These are phyloP conservation scores for Cephalotes varians DNA, from an alignment of 2,888 invertebrate genomes.

Conservation along the genomic window DNA sequence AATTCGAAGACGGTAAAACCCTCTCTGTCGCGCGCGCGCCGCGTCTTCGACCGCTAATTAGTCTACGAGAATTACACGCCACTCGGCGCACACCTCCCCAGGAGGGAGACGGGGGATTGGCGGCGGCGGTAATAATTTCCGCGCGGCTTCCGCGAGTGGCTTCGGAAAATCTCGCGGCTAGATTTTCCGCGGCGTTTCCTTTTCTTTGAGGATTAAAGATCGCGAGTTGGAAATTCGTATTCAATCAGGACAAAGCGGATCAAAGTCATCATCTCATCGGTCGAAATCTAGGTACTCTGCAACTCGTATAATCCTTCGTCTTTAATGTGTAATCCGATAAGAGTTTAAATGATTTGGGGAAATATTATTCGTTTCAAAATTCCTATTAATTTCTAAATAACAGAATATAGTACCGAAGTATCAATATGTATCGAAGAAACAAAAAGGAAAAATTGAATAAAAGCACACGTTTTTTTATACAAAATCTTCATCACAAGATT, in stretches of 20 bases:
- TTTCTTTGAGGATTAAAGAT: background rate
- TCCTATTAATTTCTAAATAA: too few species aligned
- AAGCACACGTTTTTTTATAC: too few species aligned
- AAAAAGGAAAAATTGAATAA: too few species aligned
- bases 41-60: conserved; percentile 72
- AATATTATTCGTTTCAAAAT: background rate
- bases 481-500: too few species aligned
- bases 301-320: background rate
- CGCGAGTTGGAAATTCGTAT: background rate
- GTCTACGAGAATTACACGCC: conserved; percentile 46
- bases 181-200: background rate
- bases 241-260: background rate
- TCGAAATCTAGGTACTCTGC: background rate
- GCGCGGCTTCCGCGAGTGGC: background rate
- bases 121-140: background rate
- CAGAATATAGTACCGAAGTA: too few species aligned
- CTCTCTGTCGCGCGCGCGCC: conserved; percentile 35
- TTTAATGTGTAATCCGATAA: background rate
- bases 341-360: background rate
- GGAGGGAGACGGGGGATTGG: background rate
- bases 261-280: background rate
- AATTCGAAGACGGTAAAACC: conserved; percentile 71
- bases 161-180: background rate
- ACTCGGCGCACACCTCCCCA: conserved; percentile 1
- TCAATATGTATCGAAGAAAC: too few species aligned